phyloP scores from a whole-genome alignment of 1,140 invertebrate species.

The Tetranychus cinnabarinus region DNA sequence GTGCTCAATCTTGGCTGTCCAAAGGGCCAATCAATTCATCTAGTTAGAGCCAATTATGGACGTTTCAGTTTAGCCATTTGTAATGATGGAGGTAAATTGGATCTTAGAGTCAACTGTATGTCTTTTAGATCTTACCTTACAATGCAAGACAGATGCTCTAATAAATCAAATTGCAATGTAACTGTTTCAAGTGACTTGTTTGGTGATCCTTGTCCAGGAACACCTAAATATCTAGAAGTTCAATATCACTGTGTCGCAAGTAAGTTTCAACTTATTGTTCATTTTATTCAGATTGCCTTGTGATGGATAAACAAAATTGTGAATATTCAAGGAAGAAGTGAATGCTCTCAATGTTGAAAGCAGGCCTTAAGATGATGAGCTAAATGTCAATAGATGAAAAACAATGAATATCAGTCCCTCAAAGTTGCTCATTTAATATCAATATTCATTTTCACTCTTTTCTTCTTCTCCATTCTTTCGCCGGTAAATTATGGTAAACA shows the following conservation, averaged over 20 bases:
- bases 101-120: slow-evolving; percentile 90
- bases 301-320: too few species aligned
- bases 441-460: too few species aligned
- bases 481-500: too few species aligned
- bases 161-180: slow-evolving; percentile 9
- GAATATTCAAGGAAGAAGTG: too few species aligned
- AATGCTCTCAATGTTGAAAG: too few species aligned
- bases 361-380: too few species aligned
- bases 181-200: slow-evolving; percentile 26
- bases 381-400: too few species aligned
- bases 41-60: slow-evolving; percentile 84
- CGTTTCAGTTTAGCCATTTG: slow-evolving; percentile 86
- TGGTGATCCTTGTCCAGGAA: slow-evolving; percentile 70
- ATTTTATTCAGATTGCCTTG: too few species aligned
- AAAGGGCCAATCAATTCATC: slow-evolving; percentile 59
- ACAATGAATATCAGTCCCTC: too few species aligned
- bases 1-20: slow-evolving; percentile 62
- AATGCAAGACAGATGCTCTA: slow-evolving; percentile 19
- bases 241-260: slow-evolving; percentile 51
- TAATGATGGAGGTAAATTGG: slow-evolving; percentile 79
- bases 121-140: slow-evolving; percentile 32
- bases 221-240: slow-evolving; percentile 79
- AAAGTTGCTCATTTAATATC: too few species aligned
- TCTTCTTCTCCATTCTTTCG: too few species aligned
- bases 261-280: not conserved